Conservation (phyloP, 2,113 vertebrate species). For the Xenopus tropicalis region UCB_Xtro_10.0 CM004443.2:23893001-23893500, state of each 20-base stretch:
- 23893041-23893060: no score
- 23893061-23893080: no score
- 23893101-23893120: neutral
- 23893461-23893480: neutral
- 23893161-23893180: neutral
- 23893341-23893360: constrained; percentile 26
- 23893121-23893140: neutral
- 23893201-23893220: neutral
- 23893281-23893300: constrained; percentile 12
- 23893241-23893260: constrained; percentile 18
- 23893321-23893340: constrained; percentile 34
- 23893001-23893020: no score
- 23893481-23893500: neutral
- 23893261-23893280: constrained; percentile 10
- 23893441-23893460: neutral
- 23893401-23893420: constrained; percentile 20
- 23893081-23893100: neutral
- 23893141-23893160: neutral
- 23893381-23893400: constrained; percentile 32
- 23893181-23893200: neutral
- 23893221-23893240: neutral
- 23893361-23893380: constrained; percentile 12
- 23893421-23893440: constrained; percentile 1
- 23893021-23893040: no score
- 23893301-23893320: constrained; percentile 28